Evolutionary conservation across 2,888 invertebrate species (phyloP).

Genomic region (Drosophila villosipedis): DNA sequence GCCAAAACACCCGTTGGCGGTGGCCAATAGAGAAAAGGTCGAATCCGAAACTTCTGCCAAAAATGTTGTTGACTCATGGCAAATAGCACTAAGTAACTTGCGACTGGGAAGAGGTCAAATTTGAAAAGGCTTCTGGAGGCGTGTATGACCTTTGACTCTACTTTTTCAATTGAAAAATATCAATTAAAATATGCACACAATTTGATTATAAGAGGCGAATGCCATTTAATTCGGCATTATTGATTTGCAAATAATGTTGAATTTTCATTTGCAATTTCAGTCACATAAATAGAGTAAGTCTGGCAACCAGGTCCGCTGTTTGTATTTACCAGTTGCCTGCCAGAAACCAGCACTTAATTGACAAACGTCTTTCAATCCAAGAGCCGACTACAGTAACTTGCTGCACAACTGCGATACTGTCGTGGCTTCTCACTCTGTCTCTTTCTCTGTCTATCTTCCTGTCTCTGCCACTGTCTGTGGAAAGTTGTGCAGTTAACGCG

Average conservation of each 20-base stretch:
- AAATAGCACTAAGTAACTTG: constrained; percentile 40
- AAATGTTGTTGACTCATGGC: constrained; percentile 58
- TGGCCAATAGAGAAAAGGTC: constrained; percentile 31
- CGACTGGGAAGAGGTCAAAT: constrained; percentile 9
- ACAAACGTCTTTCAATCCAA: constrained; percentile 62
- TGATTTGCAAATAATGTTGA: constrained; percentile 18
- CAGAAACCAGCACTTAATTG: constrained; percentile 61
- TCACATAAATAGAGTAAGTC: constrained; percentile 37
- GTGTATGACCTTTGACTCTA: constrained; percentile 19
- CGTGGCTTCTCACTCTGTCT: neutral
- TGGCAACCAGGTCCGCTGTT: constrained; percentile 18
- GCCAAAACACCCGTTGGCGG: constrained; percentile 37
- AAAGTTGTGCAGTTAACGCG: constrained; percentile 14
- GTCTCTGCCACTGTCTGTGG: neutral
- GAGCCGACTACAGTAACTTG: constrained; percentile 29
- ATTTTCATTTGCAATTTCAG: constrained; percentile 45
- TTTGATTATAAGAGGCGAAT: neutral
- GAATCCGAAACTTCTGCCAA: constrained; percentile 14
- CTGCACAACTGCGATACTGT: constrained; percentile 1
- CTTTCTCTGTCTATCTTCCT: neutral
- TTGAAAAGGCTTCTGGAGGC: constrained; percentile 26
- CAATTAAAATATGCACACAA: constrained; percentile 13
- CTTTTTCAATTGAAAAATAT: constrained; percentile 55
- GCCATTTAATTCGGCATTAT: neutral
- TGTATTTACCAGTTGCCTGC: constrained; percentile 6